Conservation (phyloP, 2,888 invertebrate species). For the Cylloceria caligata region DNA sequence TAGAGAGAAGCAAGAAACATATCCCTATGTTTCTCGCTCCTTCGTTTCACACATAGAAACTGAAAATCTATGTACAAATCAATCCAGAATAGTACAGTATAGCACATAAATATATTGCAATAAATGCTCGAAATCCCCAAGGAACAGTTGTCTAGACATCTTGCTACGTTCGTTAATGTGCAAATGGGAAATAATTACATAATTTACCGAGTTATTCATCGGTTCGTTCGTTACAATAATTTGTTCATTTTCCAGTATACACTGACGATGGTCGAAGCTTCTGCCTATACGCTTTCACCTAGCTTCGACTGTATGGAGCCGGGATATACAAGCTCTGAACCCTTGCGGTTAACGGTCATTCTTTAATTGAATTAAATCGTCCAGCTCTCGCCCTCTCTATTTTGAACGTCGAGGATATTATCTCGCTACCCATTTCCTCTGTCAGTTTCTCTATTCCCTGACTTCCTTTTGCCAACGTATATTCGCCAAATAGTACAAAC, state of each 20-base stretch:
- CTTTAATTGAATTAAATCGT: slow-evolving; percentile 65
- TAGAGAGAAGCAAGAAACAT: not conserved
- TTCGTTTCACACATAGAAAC: not conserved
- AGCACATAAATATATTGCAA: not conserved
- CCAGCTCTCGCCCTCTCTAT: slow-evolving; percentile 41
- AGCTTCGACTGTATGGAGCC: not conserved
- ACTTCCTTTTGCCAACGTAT: slow-evolving; percentile 26
- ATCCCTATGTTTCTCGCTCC: not conserved
- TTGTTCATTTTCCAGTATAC: slow-evolving; percentile 58
- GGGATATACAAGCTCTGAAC: slow-evolving; percentile 16
- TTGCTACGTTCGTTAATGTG: slow-evolving; percentile 18
- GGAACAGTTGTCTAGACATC: not conserved
- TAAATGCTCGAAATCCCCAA: not conserved
- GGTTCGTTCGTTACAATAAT: slow-evolving; percentile 41
- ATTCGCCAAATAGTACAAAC: slow-evolving; percentile 24
- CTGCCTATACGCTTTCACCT: slow-evolving; percentile 27
- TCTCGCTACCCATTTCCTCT: slow-evolving; percentile 51
- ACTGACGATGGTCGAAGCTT: slow-evolving; percentile 19
- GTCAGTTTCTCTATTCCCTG: slow-evolving; percentile 54
- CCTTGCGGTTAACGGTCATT: slow-evolving; percentile 53
- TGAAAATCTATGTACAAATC: too few species aligned
- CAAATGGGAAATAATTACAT: slow-evolving; percentile 2
- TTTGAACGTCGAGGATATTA: slow-evolving; percentile 55
- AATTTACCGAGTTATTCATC: slow-evolving; percentile 36
- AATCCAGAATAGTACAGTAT: not conserved